Conservation (phyloP, 2,888 invertebrate genomes). For the Neoascia interrupta region DNA sequence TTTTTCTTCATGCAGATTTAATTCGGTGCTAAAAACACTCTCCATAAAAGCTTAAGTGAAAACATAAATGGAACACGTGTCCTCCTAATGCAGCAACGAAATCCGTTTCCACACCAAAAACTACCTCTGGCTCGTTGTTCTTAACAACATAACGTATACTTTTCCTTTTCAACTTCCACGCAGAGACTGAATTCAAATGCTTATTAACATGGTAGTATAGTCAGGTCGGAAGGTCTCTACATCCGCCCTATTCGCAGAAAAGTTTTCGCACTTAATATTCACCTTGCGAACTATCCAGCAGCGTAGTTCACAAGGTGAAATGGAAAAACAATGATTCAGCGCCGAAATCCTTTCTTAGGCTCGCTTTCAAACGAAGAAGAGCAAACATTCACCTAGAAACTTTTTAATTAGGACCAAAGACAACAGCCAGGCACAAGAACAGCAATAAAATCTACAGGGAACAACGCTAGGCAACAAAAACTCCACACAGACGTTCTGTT, state of each 20-base stretch:
- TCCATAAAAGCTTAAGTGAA: too few species aligned
- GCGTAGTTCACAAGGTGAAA: conserved; percentile 3
- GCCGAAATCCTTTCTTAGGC: conserved; percentile 25
- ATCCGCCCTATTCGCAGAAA: background rate
- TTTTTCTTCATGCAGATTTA: too few species aligned
- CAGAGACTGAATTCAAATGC: too few species aligned
- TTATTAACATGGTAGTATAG: too few species aligned
- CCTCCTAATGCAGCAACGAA: too few species aligned
- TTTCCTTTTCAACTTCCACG: too few species aligned
- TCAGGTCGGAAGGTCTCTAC: too few species aligned
- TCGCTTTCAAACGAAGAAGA: conserved; percentile 19
- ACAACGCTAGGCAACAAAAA: conserved; percentile 28
- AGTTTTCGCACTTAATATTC: conserved; percentile 46
- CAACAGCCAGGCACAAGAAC: conserved; percentile 49
- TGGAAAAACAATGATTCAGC: conserved; percentile 16
- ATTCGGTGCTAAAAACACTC: too few species aligned
- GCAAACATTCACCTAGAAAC: conserved; percentile 57
- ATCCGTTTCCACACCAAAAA: too few species aligned
- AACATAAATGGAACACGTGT: too few species aligned
- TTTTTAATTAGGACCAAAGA: conserved; percentile 65
- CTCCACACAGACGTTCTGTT: conserved; percentile 39
- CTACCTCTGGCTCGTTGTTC: too few species aligned
- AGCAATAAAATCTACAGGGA: conserved; percentile 57
- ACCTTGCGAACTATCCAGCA: conserved; percentile 26
- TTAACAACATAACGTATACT: too few species aligned